A percentile compares a stretch with the other conserved stretches of the same genome.
These are phyloP conservation scores for Syndactyla subalaris DNA, from an alignment of 2,797 vertebrate species.

Conservation along the genomic window DNA sequence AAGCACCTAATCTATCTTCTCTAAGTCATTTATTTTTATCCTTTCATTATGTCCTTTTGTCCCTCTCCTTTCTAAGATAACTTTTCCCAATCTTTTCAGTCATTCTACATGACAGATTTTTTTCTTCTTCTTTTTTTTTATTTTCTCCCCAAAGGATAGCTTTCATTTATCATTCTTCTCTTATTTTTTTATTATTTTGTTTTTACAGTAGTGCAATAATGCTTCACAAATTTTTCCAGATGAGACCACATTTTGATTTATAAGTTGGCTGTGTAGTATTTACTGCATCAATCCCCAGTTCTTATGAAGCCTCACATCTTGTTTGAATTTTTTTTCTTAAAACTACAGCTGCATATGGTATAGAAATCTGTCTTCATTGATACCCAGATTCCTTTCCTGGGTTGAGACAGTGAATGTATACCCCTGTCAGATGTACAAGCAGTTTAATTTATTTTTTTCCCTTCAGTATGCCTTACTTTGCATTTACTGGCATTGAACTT, in stretches of 20 bases:
- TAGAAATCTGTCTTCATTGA: conserved; percentile 59
- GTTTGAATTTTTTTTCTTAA: conserved; percentile 39
- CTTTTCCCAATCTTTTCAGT: not conserved
- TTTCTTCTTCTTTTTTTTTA: rapidly evolving
- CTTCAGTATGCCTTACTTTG: conserved; percentile 45
- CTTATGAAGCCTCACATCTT: conserved; percentile 40
- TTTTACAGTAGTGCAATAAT: not conserved
- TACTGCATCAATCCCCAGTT: not conserved
- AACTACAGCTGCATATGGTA: conserved; percentile 33
- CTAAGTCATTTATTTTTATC: not conserved
- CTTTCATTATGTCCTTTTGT: not conserved
- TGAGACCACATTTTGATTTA: conserved; percentile 21
- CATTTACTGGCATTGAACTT: conserved; percentile 64
- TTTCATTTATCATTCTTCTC: not conserved
- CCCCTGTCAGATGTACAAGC: conserved; percentile 47
- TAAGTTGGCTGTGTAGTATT: not conserved
- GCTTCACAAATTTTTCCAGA: not conserved
- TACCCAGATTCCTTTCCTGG: conserved; percentile 31
- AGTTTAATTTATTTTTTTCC: conserved; percentile 52
- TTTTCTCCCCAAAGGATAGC: rapidly evolving
- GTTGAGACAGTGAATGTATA: conserved; percentile 23
- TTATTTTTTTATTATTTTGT: not conserved
- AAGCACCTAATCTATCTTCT: not conserved
- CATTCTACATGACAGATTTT: not conserved
- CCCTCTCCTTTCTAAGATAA: not conserved